Conservation (phyloP, 2,888 invertebrate genomes). For the Sesamia inferens region DNA sequence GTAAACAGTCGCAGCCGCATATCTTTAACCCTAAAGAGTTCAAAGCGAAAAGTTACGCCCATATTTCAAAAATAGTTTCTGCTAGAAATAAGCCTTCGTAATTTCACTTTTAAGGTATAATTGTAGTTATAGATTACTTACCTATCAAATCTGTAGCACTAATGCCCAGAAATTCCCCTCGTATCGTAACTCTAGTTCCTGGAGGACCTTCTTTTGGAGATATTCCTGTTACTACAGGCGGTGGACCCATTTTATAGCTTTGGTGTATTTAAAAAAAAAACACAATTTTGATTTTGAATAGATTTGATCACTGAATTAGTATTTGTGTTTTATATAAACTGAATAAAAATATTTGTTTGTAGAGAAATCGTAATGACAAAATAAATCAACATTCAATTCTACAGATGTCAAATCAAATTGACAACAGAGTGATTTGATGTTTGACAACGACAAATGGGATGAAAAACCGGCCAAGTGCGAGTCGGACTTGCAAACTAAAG, state of each 20-base stretch:
- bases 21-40: slow-evolving; percentile 94
- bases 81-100: background rate
- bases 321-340: background rate
- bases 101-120: background rate
- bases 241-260: slow-evolving; percentile 90
- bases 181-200: slow-evolving; percentile 97
- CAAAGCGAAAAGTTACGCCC: slow-evolving; percentile 47
- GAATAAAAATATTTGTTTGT: slow-evolving; percentile 1
- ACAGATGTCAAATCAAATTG: slow-evolving; percentile 18
- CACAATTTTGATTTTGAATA: background rate
- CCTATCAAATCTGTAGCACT: slow-evolving; percentile 96
- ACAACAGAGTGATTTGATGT: background rate
- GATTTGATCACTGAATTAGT: background rate
- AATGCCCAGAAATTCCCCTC: slow-evolving; percentile 98
- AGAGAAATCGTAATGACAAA: slow-evolving; percentile 20
- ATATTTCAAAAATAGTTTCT: slow-evolving; percentile 12
- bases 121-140: slow-evolving; percentile 72
- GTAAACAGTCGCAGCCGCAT: slow-evolving; percentile 98
- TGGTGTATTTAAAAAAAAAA: background rate
- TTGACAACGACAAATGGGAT: background rate
- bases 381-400: too few relatives aligned
- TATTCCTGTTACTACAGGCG: slow-evolving; percentile 98
- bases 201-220: slow-evolving; percentile 99
- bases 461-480: too few relatives aligned
- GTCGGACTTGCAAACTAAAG: too few relatives aligned